These are phyloP conservation scores for Ptychobarbus kaznakovi DNA, from an alignment of 2,797 vertebrate genomes.

Conservation along the genomic window DNA sequence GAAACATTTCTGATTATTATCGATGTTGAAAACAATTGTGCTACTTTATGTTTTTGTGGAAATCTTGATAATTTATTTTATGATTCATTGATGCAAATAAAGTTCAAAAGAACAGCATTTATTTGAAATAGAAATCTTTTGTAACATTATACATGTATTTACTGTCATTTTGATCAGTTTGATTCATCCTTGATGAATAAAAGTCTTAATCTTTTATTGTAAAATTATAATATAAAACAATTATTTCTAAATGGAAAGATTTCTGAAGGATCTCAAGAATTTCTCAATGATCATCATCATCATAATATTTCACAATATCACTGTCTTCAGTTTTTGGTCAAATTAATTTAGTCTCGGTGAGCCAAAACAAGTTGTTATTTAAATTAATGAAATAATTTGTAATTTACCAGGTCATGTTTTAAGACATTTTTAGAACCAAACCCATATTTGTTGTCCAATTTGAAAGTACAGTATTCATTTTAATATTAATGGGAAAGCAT, in stretches of 20 bases:
- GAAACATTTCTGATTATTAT: not conserved
- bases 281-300: not conserved
- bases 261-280: not conserved
- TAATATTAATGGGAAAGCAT: not conserved
- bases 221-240: not conserved
- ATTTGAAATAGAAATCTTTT: not conserved
- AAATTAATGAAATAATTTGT: not conserved
- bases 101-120: not conserved
- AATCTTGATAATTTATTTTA: not conserved
- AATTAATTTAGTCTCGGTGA: too few species aligned
- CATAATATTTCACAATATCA: not conserved
- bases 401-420: not conserved
- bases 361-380: too few species aligned
- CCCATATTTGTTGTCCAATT: not conserved
- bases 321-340: too few species aligned
- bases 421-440: not conserved
- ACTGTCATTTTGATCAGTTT: not conserved
- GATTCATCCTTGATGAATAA: not conserved
- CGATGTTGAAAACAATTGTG: not conserved
- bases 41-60: not conserved
- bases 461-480: not conserved
- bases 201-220: not conserved
- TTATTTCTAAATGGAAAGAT: not conserved
- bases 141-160: too few species aligned
- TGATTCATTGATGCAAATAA: not conserved